Evolutionary conservation across 2,888 invertebrate species (phyloP), one percentile per base, ranked within the genome.

Genomic region (Ophion slaviceki): DNA sequence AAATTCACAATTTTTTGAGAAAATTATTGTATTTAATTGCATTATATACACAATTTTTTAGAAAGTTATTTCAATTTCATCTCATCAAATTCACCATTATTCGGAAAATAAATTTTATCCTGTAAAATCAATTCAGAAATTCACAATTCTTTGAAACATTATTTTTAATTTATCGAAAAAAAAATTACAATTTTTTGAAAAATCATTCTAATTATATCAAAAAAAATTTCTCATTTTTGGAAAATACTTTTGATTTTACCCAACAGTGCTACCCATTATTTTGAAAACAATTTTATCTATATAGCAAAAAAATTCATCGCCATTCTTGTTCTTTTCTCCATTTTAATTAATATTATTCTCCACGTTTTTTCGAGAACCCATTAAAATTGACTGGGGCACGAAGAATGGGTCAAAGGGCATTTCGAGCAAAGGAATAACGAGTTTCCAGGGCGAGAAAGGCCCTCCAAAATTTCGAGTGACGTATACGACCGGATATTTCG

Each of bases 401-500:
- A 36, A 5, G 2, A 59, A 59, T 32, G 28, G 71, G 28, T 32
- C 64, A 6, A 14, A 28, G 28, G 14, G 20, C 5, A 47, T 57
- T 66, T 66, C 24, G 64, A 14, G n/a, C 24, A 59, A 20, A 36
- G 45, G 5, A 17, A 45, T 14, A 40, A 20, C 17, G n/a, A 67
- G 28, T 61, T 67, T 78, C 47, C 40, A 47, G 40, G 61, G 36
- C 17, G 64, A 64, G 53, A 24, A 53, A 53, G 68, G 64, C 71
- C 8, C 11, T 5, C 28, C 45, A 77, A 10, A 53, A 20, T 40
- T 68, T 14, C 66, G 47, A 74, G 61, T 11, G 36, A 59, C 45
- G 59, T 67, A 40, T 45, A 40, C 40, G 68, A 36, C 36, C 62
- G 62, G 53, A 76, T 20, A 77, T 72, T 72, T 74, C 72, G 14